Base-by-base conservation (phyloP, 2,113 vertebrate genomes). In the Acrocephalus kingi region DNA sequence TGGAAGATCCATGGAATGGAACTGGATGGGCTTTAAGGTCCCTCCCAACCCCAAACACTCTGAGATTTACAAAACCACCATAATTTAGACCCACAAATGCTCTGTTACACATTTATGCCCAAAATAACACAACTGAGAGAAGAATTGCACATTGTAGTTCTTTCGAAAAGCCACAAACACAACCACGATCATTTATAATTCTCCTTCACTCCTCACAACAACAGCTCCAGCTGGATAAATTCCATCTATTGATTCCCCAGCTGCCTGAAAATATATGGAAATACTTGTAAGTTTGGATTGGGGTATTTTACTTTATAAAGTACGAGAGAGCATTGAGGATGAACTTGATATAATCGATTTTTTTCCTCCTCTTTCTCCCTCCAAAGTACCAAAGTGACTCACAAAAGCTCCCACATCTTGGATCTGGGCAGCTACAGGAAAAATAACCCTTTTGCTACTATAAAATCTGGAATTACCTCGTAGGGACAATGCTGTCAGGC, bases 81-180 rank as follows among this genome's bases (percentile, higher is more conserved):
- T 2, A 4, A 71, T 58, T 79, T 5, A 75, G 16, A 79, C 2
- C 30, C 25, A 31, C 15, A 92, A 71, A 66, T 45, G 23, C 31
- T 56, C 64, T 43, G 18, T 20, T 25, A 21, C 6, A 69, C 11
- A 27, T 4, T 59, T 7, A 18, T 10, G n/a, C n/a, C 62, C 51
- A 62, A 20, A 20, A 14, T 7, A 49, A 39, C 10, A 59, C n/a
- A 27, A 14, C 33, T 6, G 48, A 63, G 22, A 30, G 20, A 28
- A 59, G 15, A 75, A 24, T 19, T 45, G 33, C 46, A 37, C 25
- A 1, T 0, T 11, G 21, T 0, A 48, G 23, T 8, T 73, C 15
- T 48, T 85, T n/a, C 51, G 33, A 66, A 93, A 59, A 9, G 56
- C 24, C 58, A 68, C 33, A 39, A 84, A 71, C 16, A 16, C 39